Base-by-base conservation (phyloP, 1,140 invertebrate species). In the Papilio machaon region DNA sequence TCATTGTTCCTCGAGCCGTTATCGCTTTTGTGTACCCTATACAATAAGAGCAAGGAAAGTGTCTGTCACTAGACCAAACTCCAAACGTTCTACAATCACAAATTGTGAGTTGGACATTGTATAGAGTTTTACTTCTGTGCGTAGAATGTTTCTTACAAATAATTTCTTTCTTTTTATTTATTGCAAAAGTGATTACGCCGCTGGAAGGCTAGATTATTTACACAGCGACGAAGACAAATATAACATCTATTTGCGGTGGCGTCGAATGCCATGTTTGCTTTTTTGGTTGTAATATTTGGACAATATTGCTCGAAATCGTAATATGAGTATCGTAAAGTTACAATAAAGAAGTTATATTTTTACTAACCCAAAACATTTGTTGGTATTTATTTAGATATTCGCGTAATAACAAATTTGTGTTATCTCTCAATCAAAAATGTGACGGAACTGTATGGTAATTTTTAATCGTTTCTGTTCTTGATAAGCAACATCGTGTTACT, bases 211-310 rank as follows among this genome's bases (percentile, higher is more conserved):
- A 64, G 58, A 47, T 79, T 79, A 79, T 79, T 35, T 79, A 79
- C 77, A 79, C 54, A 79, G 35, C 58, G 35, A 46, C 77, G 38
- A 67, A 79, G 77, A 79, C 19, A 79, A 79, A 79, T 79, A 79
- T 38, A 67, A 43, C 35, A 38, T 79, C 17, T 79, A 79, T 67
- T 79, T 79, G 77, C 58, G 58, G 77, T 67, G 77, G 54, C 77
- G 60, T 35, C 77, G 77, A 79, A 79, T 46, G 77, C 38, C 30
- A 23, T 79, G 77, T 79, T 79, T 79, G 19, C 77, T 49, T 79
- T 79, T 79, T 79, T 49, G 11, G 43, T 67, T 79, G 77, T 79
- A 79, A 79, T 79, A 79, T 79, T 23, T 79, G 75, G 77, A 79
- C 77, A 67, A 79, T 67, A 79, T 79, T 43, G 75, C 52, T 78